A percentile compares a stretch with the other conserved stretches of the same genome.
Conservation (phyloP, 2,888 invertebrate species). For the Agriopis aurantiaria region DNA sequence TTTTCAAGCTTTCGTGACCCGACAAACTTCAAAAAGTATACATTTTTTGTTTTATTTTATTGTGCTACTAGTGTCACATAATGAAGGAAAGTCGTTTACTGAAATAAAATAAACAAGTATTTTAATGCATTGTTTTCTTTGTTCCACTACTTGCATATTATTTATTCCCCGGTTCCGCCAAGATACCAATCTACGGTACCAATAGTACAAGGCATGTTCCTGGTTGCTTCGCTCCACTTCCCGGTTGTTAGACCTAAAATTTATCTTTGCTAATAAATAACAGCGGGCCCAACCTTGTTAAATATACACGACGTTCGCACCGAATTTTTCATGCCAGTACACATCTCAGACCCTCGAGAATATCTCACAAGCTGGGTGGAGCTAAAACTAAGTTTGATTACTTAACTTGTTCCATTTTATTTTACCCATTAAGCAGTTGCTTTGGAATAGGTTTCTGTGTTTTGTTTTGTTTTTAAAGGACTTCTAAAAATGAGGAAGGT, state of each 20-base stretch:
- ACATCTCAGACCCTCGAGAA: slow-evolving; percentile 54
- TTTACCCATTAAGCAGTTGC: neutral
- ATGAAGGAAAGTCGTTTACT: no score
- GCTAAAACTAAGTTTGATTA: slow-evolving; percentile 25
- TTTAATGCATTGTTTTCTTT: no score
- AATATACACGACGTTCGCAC: slow-evolving; percentile 77
- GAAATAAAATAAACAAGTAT: no score
- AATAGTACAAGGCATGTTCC: slow-evolving; percentile 35
- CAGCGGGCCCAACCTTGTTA: slow-evolving; percentile 68
- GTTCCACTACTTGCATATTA: no score
- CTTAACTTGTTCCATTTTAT: slow-evolving; percentile 7
- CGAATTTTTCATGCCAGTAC: slow-evolving; percentile 73
- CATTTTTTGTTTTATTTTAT: no score
- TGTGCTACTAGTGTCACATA: no score
- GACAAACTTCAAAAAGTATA: no score
- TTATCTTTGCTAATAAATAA: slow-evolving; percentile 79
- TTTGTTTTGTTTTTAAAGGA: neutral
- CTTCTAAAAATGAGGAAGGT: no score
- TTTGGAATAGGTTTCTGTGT: no score
- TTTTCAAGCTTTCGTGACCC: no score
- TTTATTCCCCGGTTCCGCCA: neutral
- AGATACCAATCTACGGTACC: slow-evolving; percentile 26
- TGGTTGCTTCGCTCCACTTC: slow-evolving; percentile 39
- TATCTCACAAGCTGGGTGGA: slow-evolving; percentile 42
- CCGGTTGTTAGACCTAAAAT: slow-evolving; percentile 66